phyloP scores from a whole-genome alignment of 1,140 invertebrate genomes.

The Ptiloglossa arizonensis region DNA sequence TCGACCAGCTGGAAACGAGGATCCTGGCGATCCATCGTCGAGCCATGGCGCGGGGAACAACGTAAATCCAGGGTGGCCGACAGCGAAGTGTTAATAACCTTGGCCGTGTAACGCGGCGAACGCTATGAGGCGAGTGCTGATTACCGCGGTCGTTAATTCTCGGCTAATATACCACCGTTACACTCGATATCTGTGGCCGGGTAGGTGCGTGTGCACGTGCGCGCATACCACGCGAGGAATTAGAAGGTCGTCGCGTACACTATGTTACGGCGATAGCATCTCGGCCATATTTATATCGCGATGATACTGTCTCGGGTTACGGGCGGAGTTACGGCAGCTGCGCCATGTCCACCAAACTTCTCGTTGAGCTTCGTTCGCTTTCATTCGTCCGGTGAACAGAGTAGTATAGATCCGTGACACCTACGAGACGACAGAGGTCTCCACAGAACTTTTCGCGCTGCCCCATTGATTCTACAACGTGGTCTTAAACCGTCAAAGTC shows the following conservation, averaged over 20 bases:
- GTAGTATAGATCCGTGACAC: too few species aligned
- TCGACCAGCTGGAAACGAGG: conserved; percentile 19
- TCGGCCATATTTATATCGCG: conserved; percentile 65
- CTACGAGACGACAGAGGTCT: too few species aligned
- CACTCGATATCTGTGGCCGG: conserved; percentile 54
- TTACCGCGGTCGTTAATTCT: conserved; percentile 69
- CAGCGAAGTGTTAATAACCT: conserved; percentile 63
- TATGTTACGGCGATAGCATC: conserved; percentile 74
- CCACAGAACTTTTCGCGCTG: too few species aligned
- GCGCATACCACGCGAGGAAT: conserved; percentile 68
- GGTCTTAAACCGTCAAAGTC: too few species aligned
- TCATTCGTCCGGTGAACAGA: too few species aligned
- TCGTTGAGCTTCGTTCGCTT: neutral
- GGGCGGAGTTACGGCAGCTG: conserved; percentile 58
- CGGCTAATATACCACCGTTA: conserved; percentile 68
- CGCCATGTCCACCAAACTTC: neutral
- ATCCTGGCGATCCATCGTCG: conserved; percentile 20
- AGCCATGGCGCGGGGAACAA: neutral
- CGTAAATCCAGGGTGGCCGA: conserved; percentile 52
- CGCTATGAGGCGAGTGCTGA: conserved; percentile 70
- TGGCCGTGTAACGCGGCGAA: conserved; percentile 66
- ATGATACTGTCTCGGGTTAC: conserved; percentile 68
- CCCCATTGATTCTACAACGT: too few species aligned
- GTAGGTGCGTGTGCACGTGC: conserved; percentile 39
- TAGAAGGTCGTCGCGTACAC: conserved; percentile 73